Evolutionary conservation across 2,797 vertebrate species (phyloP).

Genomic region (Sebastes steindachneri): DNA sequence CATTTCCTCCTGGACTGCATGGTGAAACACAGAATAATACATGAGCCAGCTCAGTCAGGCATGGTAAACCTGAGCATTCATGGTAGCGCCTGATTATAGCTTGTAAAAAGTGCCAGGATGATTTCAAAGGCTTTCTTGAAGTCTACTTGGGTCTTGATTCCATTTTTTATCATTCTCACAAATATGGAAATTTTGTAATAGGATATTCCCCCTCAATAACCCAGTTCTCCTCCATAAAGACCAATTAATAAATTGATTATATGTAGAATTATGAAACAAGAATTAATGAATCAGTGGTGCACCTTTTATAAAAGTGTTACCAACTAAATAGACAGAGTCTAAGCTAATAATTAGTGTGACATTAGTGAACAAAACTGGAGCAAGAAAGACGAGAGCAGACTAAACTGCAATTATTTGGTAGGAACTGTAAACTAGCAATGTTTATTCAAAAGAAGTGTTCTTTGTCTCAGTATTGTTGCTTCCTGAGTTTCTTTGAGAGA

Average conservation of each 20-base stretch:
- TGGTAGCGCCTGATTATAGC: not conserved
- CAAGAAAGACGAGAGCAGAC: not conserved
- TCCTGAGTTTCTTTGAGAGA: not conserved
- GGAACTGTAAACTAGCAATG: not conserved
- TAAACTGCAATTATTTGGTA: not conserved
- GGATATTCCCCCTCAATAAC: not conserved
- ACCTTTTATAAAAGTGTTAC: not conserved
- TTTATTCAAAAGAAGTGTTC: not conserved
- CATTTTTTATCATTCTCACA: not conserved
- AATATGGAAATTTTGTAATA: not conserved
- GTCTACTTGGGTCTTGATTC: not conserved
- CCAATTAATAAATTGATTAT: not conserved
- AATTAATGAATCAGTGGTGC: not conserved
- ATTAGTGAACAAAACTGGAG: not conserved
- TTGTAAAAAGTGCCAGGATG: not conserved
- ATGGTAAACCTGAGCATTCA: not conserved
- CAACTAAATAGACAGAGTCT: not conserved
- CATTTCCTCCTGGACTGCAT: not conserved
- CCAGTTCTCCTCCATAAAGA: not conserved
- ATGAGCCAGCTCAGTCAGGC: not conserved
- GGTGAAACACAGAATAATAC: not conserved
- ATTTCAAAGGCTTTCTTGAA: not conserved
- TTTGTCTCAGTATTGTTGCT: not conserved
- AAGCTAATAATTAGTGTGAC: slow-evolving; percentile 5
- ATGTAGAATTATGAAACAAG: not conserved